These are phyloP conservation scores for Chaetops frenatus DNA, from an alignment of 2,113 vertebrate species.

Conservation along the genomic window DNA sequence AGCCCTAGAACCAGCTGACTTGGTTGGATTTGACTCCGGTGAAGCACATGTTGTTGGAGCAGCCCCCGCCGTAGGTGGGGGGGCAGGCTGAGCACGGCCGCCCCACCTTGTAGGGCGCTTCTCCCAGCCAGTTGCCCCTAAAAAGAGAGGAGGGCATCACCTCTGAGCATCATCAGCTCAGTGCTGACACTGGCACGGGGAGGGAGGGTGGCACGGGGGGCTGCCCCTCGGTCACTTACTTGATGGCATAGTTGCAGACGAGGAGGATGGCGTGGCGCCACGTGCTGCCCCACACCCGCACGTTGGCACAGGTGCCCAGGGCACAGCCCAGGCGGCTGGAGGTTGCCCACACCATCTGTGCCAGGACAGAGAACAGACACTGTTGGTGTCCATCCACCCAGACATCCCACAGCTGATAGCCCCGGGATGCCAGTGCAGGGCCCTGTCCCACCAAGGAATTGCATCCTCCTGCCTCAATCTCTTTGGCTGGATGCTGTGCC, in stretches of 20 bases:
- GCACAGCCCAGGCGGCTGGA: constrained; percentile 85
- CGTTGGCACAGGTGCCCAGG: constrained; percentile 75
- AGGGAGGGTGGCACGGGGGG: rapidly evolving
- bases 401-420: rapidly evolving
- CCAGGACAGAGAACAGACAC: not conserved
- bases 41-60: constrained; percentile 84
- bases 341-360: constrained; percentile 91
- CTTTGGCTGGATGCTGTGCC: not conserved
- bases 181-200: rapidly evolving
- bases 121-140: constrained; percentile 90
- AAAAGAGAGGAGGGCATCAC: constrained; percentile 43
- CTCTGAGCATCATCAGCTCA: not conserved
- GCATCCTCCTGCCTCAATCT: rapidly evolving
- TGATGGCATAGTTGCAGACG: constrained; percentile 91
- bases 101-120: constrained; percentile 82
- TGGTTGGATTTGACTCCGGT: constrained; percentile 68
- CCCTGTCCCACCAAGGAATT: not conserved
- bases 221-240: constrained; percentile 71
- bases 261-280: constrained; percentile 79
- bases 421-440: rapidly evolving
- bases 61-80: constrained; percentile 77
- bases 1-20: constrained; percentile 62
- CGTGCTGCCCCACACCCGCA: constrained; percentile 78
- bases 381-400: rapidly evolving
- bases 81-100: constrained; percentile 84